Conservation (phyloP, 1,140 invertebrate genomes). For the Solenopsis fugax region DNA sequence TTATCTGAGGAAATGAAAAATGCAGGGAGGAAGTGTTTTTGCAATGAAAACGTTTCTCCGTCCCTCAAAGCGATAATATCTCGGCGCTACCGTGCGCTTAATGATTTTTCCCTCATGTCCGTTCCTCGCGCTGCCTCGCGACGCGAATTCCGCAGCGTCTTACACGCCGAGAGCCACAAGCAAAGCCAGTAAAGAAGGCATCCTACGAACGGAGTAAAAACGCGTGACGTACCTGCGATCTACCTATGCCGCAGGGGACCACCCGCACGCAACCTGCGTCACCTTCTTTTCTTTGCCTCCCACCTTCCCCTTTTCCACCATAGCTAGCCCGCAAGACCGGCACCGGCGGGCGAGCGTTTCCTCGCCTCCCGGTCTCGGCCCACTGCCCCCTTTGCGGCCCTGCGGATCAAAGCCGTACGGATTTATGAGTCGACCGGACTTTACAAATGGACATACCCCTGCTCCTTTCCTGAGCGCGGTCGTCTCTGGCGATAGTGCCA, state of each 20-base stretch:
- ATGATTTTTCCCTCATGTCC: constrained; percentile 47
- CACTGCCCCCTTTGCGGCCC: constrained; percentile 54
- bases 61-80: constrained; percentile 25
- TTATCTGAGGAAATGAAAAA: constrained; percentile 17
- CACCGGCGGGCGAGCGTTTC: constrained; percentile 28
- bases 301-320: constrained; percentile 60
- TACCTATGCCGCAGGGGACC: constrained; percentile 82
- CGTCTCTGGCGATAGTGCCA: constrained; percentile 34
- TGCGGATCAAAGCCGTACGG: constrained; percentile 57
- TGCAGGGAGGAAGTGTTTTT: neutral
- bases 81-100: constrained; percentile 46
- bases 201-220: constrained; percentile 76
- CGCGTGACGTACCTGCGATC: constrained; percentile 78
- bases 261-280: constrained; percentile 82
- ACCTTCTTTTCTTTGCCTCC: constrained; percentile 73
- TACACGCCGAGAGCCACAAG: constrained; percentile 41
- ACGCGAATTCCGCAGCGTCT: constrained; percentile 55
- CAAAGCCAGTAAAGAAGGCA: constrained; percentile 67
- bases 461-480: constrained; percentile 60
- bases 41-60: constrained; percentile 36
- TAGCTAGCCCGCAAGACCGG: neutral
- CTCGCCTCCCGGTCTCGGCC: constrained; percentile 35
- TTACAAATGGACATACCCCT: constrained; percentile 68
- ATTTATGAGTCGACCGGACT: constrained; percentile 73
- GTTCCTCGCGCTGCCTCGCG: constrained; percentile 5